These are phyloP conservation scores for Clarias pachynema DNA, from an alignment of 2,797 vertebrate species.

Conservation along the genomic window DNA sequence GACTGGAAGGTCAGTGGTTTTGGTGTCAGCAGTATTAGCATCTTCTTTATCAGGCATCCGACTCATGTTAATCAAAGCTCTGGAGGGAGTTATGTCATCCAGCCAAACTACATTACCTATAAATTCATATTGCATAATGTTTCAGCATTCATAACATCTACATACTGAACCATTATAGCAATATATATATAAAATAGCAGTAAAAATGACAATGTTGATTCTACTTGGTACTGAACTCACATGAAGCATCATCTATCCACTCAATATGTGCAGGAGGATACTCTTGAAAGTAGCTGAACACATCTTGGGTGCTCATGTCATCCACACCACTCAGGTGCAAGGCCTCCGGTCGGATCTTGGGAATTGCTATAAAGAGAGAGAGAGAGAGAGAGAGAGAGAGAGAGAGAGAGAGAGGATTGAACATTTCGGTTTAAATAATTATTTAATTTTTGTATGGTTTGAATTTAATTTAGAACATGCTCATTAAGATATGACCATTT, in stretches of 20 bases:
- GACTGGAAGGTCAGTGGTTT: slow-evolving; percentile 66
- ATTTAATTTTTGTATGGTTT: neutral
- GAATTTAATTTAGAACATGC: neutral
- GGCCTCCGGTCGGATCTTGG: slow-evolving; percentile 88
- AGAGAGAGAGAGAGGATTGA: neutral
- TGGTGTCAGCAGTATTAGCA: slow-evolving; percentile 65
- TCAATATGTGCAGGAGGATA: slow-evolving; percentile 97
- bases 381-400: neutral
- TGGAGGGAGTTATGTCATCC: slow-evolving; percentile 89
- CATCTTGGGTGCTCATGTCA: slow-evolving; percentile 96
- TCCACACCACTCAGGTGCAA: slow-evolving; percentile 90
- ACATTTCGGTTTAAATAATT: neutral
- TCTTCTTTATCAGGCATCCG: slow-evolving; percentile 79
- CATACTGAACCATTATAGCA: neutral
- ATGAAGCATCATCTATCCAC: slow-evolving; percentile 94
- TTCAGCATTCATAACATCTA: neutral
- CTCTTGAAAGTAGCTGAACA: slow-evolving; percentile 93
- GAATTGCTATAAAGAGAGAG: slow-evolving; percentile 78
- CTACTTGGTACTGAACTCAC: slow-evolving; percentile 74
- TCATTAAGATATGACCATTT: neutral
- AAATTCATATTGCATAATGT: slow-evolving; percentile 29
- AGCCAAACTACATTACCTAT: slow-evolving; percentile 97
- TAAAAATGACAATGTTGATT: neutral
- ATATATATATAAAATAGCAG: neutral
- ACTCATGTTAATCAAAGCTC: slow-evolving; percentile 92